Evolutionary conservation across 2,888 invertebrate genomes (phyloP).

Genomic region (Brenthis hecate): DNA sequence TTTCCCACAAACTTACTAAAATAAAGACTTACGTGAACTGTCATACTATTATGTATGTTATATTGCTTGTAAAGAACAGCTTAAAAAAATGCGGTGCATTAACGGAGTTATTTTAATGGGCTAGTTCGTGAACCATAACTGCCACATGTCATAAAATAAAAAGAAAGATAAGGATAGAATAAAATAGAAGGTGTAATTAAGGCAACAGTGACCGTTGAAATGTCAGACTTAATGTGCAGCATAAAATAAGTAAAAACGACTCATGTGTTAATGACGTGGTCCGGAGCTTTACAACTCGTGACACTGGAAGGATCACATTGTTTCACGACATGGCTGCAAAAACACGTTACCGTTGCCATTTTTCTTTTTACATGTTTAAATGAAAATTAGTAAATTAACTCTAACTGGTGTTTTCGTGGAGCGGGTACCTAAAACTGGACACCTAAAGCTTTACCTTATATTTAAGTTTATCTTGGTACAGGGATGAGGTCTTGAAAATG

Average conservation of each 20-base stretch:
- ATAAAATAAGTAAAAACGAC: constrained; percentile 56
- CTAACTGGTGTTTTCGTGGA: background rate
- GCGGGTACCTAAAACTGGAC: background rate
- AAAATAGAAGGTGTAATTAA: constrained; percentile 56
- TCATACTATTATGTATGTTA: background rate
- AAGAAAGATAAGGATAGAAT: constrained; percentile 41
- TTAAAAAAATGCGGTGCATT: constrained; percentile 21
- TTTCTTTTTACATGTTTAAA: constrained; percentile 16
- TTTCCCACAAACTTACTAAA: no score
- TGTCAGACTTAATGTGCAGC: constrained; percentile 62
- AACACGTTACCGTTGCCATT: constrained; percentile 14
- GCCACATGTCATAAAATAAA: constrained; percentile 36
- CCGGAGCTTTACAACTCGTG: constrained; percentile 35
- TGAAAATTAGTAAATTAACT: background rate
- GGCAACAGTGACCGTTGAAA: constrained; percentile 63
- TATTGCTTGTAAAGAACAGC: constrained; percentile 8
- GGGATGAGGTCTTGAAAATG: constrained; percentile 47
- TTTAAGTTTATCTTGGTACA: constrained; percentile 23
- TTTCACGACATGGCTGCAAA: constrained; percentile 26
- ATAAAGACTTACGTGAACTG: no score
- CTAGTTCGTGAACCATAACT: constrained; percentile 24
- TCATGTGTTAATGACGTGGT: constrained; percentile 46
- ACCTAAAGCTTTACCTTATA: background rate
- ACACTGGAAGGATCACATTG: constrained; percentile 27
- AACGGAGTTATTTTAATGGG: constrained; percentile 29